These are phyloP conservation scores for Tragopan temminckii DNA, from an alignment of 2,797 vertebrate genomes.

Conservation along the genomic window DNA sequence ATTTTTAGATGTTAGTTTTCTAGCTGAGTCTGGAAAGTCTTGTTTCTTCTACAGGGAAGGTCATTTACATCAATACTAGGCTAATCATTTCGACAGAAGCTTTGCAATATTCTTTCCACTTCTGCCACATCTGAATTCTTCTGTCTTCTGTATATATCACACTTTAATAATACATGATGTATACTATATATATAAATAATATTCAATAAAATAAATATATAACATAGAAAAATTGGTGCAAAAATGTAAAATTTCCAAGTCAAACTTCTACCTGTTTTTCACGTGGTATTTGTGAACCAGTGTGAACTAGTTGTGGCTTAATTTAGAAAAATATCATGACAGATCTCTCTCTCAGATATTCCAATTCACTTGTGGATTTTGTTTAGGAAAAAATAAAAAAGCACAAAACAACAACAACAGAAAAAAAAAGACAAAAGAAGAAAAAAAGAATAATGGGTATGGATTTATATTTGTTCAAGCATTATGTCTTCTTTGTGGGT, in stretches of 20 bases:
- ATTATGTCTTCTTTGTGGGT: neutral
- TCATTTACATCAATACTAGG: fast-evolving
- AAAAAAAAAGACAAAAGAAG: neutral
- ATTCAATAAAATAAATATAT: neutral
- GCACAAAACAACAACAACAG: too few relatives aligned
- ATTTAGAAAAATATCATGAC: neutral
- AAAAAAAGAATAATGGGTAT: neutral
- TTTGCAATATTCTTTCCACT: neutral
- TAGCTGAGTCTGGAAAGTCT: fast-evolving
- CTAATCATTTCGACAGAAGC: neutral
- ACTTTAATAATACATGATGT: neutral
- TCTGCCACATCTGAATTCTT: neutral
- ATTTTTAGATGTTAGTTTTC: neutral
- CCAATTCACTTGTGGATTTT: neutral
- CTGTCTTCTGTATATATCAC: neutral
- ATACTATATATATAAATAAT: neutral
- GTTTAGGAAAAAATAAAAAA: neutral
- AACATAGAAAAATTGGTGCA: neutral
- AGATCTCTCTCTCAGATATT: neutral
- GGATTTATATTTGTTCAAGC: neutral
- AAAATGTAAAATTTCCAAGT: neutral
- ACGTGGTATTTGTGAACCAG: fast-evolving
- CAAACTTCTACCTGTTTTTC: neutral
- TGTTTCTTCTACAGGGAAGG: neutral
- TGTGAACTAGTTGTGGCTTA: neutral